A percentile compares a stretch with the other conserved stretches of the same genome.
phyloP scores from a whole-genome alignment of 2,113 vertebrate genomes.

The Paramisgurnus dabryanus region DNA sequence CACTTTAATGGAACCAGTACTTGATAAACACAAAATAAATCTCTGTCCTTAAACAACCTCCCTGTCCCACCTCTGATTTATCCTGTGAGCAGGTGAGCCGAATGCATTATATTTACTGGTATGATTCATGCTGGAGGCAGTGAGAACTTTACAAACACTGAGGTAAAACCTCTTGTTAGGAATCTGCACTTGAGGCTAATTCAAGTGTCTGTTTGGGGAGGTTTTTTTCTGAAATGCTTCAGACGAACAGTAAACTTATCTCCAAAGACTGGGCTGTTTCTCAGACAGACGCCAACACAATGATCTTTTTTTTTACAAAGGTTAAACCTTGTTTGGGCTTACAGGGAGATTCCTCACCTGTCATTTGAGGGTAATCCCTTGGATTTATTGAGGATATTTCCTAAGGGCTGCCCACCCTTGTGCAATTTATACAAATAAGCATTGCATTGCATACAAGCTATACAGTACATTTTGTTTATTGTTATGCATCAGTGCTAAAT shows the following conservation, averaged over 20 bases:
- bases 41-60: slow-evolving; percentile 1
- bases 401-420: slow-evolving; percentile 23
- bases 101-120: not conserved
- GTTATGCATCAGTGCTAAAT: no score
- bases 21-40: not conserved
- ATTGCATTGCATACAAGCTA: no score
- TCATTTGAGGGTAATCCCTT: slow-evolving; percentile 40
- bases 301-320: slow-evolving; percentile 21
- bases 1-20: not conserved
- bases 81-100: not conserved
- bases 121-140: not conserved
- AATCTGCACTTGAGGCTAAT: slow-evolving; percentile 6
- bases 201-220: not conserved
- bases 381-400: slow-evolving; percentile 33
- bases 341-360: slow-evolving; percentile 39
- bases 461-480: no score
- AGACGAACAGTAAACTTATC: not conserved
- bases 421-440: not conserved
- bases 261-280: not conserved
- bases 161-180: not conserved
- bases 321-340: slow-evolving; percentile 34
- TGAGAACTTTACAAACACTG: not conserved
- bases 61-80: not conserved
- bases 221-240: slow-evolving; percentile 1
- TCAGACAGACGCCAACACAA: slow-evolving; percentile 32